These are phyloP conservation scores for Drosophila repletoides DNA, from an alignment of 1,140 invertebrate species.

Conservation along the genomic window DNA sequence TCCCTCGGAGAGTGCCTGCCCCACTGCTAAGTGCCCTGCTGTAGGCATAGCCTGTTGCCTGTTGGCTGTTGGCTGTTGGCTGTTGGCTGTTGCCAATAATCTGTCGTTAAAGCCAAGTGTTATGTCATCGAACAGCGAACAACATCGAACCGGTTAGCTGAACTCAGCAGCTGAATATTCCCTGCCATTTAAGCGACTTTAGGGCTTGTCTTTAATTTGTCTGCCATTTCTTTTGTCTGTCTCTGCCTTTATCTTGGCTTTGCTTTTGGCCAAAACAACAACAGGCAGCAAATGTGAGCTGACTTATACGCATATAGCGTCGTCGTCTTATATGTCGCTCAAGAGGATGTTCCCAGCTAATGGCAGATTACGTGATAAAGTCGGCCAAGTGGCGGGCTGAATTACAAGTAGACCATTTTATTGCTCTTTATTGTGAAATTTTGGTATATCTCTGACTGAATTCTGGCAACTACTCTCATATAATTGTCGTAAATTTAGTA, in stretches of 20 bases:
- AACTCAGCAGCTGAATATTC: slow-evolving; percentile 43
- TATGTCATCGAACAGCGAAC: slow-evolving; percentile 56
- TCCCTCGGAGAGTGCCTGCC: slow-evolving; percentile 1
- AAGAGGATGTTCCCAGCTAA: slow-evolving; percentile 39
- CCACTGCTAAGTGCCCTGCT: not conserved
- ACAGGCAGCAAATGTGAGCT: slow-evolving; percentile 1
- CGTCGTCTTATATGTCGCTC: slow-evolving; percentile 15
- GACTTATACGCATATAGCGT: slow-evolving; percentile 28
- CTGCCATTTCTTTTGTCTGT: slow-evolving; percentile 27
- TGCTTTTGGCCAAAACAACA: no score
- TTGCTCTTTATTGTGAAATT: not conserved
- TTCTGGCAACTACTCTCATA: not conserved
- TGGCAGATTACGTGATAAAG: slow-evolving; percentile 36
- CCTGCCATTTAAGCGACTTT: slow-evolving; percentile 60
- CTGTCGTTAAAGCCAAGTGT: slow-evolving; percentile 63
- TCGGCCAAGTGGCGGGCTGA: slow-evolving; percentile 16
- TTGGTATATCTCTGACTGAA: not conserved
- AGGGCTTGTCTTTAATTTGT: slow-evolving; percentile 47
- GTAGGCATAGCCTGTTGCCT: not conserved
- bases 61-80: not conserved
- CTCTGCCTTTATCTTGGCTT: not conserved
- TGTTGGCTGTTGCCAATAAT: slow-evolving; percentile 59
- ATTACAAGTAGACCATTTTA: slow-evolving; percentile 13
- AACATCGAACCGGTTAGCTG: slow-evolving; percentile 63
- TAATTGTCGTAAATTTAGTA: no score